A percentile compares a stretch with the other conserved stretches of the same genome.
These are phyloP conservation scores for Xiphias gladius DNA, from an alignment of 2,113 vertebrate species.

Conservation along the genomic window DNA sequence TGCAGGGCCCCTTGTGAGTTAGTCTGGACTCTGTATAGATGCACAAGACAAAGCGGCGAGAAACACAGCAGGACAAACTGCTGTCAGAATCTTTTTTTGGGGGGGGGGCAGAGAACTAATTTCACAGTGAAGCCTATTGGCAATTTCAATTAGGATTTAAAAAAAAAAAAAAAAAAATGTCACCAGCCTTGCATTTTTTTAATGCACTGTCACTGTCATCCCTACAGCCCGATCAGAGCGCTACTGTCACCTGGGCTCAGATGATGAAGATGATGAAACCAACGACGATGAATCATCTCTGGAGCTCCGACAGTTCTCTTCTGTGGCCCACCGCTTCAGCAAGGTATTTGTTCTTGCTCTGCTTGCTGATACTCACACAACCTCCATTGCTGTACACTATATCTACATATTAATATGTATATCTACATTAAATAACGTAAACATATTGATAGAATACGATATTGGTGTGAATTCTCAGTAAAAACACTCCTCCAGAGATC, in stretches of 20 bases:
- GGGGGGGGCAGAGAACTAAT: not conserved
- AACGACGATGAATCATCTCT: constrained; percentile 92
- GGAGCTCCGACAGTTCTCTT: constrained; percentile 95
- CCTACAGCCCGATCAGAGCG: constrained; percentile 91
- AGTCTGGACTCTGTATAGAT: not conserved
- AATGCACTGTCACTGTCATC: not conserved
- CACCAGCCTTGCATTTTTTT: not conserved
- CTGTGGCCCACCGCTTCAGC: constrained; percentile 96
- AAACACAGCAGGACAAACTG: not conserved
- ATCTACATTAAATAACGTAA: not conserved
- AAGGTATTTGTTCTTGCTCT: constrained; percentile 82
- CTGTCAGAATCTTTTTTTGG: not conserved
- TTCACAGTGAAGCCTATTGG: not conserved
- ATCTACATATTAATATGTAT: not conserved
- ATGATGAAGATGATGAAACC: constrained; percentile 90
- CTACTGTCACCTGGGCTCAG: constrained; percentile 90
- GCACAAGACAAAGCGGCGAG: not conserved
- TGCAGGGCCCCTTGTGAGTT: not conserved
- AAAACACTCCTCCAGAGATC: not conserved
- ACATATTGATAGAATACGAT: not conserved
- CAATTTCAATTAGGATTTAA: not conserved
- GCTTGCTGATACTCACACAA: not conserved
- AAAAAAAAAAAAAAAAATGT: not conserved
- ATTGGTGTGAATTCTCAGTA: not conserved
- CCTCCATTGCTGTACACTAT: not conserved